A percentile compares a stretch with the other conserved stretches of the same genome.
These are phyloP conservation scores for Melipona bicolor DNA, from an alignment of 2,888 invertebrate species.

Conservation along the genomic window DNA sequence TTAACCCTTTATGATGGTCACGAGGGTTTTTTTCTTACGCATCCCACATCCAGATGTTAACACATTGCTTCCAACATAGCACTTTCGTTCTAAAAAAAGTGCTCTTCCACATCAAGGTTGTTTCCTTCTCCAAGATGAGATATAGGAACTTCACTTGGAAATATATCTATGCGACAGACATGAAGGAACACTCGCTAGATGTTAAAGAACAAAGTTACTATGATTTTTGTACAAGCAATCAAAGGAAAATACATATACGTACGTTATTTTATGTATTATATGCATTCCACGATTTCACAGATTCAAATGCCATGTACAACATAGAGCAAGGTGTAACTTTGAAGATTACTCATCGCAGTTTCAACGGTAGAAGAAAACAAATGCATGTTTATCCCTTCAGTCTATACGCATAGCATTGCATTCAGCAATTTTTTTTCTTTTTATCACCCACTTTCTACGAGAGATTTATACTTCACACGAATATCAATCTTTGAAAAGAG, in stretches of 20 bases:
- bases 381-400: conserved; percentile 42
- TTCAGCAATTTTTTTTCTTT: conserved; percentile 41
- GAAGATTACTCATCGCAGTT: conserved; percentile 19
- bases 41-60: conserved; percentile 64
- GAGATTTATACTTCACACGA: conserved; percentile 59
- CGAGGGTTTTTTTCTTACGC: conserved; percentile 13
- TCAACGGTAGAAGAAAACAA: conserved; percentile 39
- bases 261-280: background rate
- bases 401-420: conserved; percentile 60
- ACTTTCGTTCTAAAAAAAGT: conserved; percentile 49
- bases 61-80: conserved; percentile 22
- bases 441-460: conserved; percentile 64
- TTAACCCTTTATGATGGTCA: conserved; percentile 32
- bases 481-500: conserved; percentile 69
- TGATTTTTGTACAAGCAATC: conserved; percentile 32
- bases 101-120: conserved; percentile 45
- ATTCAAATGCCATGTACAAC: conserved; percentile 32
- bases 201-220: conserved; percentile 50
- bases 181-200: conserved; percentile 47
- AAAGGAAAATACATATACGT: conserved; percentile 13
- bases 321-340: conserved; percentile 22
- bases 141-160: conserved; percentile 58
- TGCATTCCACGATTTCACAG: background rate
- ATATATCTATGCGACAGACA: conserved; percentile 51
- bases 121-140: conserved; percentile 49